A percentile compares a stretch with the other conserved stretches of the same genome.
Conservation (phyloP, 1,140 invertebrate genomes). For the Tetraneura akinire region DNA sequence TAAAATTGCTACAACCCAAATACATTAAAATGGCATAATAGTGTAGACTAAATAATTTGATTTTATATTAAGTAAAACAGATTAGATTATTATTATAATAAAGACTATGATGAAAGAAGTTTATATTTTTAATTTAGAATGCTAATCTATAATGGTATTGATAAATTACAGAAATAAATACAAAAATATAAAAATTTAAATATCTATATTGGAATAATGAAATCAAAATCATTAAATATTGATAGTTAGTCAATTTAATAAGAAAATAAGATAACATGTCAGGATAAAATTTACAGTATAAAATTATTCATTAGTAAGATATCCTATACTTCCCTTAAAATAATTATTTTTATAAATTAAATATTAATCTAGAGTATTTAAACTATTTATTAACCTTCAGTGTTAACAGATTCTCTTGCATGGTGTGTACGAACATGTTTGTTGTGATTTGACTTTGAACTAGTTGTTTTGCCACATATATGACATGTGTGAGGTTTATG, state of each 20-base stretch:
- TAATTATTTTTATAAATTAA: neutral
- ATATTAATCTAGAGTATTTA: neutral
- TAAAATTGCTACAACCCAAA: slow-evolving; percentile 9
- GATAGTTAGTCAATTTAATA: neutral
- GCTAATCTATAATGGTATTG: neutral
- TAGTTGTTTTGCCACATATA: slow-evolving; percentile 82
- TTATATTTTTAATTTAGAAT: neutral
- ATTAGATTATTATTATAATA: neutral
- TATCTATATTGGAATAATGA: neutral
- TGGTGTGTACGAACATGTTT: slow-evolving; percentile 86
- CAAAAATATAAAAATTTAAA: neutral
- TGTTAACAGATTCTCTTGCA: slow-evolving; percentile 79
- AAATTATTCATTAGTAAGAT: neutral
- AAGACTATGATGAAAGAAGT: neutral
- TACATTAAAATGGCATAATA: slow-evolving; percentile 8
- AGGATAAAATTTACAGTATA: slow-evolving; percentile 6
- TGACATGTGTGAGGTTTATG: slow-evolving; percentile 81
- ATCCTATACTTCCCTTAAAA: neutral
- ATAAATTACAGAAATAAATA: neutral
- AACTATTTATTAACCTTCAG: slow-evolving; percentile 68
- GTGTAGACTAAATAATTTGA: neutral
- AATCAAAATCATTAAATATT: neutral
- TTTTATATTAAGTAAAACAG: neutral
- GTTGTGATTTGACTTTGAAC: slow-evolving; percentile 85
- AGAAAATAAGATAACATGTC: neutral